Conservation (phyloP, 2,113 vertebrate genomes). For the Tragulus kanchil region DNA sequence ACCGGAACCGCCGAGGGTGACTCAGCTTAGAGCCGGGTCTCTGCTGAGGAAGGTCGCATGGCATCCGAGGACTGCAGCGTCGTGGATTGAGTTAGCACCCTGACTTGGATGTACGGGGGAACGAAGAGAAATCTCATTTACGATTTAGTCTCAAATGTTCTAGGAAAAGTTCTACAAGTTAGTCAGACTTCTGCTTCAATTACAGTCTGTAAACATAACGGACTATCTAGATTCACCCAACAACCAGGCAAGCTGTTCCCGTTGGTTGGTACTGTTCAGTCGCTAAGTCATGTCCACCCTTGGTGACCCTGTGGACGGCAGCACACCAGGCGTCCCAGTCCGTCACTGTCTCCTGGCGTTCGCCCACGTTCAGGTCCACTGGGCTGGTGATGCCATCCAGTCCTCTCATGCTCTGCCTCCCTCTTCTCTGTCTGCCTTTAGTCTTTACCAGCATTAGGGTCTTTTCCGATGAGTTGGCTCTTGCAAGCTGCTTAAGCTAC, state of each 20-base stretch:
- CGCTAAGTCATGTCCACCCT: accelerated
- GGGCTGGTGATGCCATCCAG: not conserved
- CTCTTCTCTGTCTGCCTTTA: not conserved
- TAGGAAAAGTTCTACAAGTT: not conserved
- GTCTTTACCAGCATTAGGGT: not conserved
- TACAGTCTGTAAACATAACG: not conserved
- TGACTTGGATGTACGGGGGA: not conserved
- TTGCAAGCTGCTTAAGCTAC: not conserved
- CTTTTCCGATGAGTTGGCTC: not conserved
- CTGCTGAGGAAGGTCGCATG: not conserved
- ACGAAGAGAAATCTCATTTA: not conserved
- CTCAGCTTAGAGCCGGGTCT: not conserved
- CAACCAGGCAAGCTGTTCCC: accelerated
- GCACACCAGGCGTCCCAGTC: not conserved
- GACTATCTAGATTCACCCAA: not conserved
- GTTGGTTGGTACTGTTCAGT: not conserved
- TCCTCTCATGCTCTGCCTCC: not conserved
- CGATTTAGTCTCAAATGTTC: not conserved
- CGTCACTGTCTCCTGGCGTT: not conserved
- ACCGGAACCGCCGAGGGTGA: not conserved
- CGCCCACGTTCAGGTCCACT: not conserved
- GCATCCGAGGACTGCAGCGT: not conserved
- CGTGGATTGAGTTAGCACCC: not conserved
- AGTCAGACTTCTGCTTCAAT: not conserved
- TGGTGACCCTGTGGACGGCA: not conserved